phyloP scores from a whole-genome alignment of 2,888 invertebrate genomes.

The Aelia acuminata region DNA sequence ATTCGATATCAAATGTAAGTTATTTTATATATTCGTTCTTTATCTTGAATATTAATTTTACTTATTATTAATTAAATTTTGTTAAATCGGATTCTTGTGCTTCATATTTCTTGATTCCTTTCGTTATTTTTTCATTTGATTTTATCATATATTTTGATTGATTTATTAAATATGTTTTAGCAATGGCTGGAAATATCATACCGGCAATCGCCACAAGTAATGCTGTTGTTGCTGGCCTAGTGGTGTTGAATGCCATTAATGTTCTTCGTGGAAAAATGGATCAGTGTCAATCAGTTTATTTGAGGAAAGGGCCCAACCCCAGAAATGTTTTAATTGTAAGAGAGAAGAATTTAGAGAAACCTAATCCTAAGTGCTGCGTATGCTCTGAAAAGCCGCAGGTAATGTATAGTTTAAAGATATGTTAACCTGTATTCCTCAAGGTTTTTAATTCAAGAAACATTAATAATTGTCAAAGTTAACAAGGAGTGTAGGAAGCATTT shows the following conservation, averaged over 20 bases:
- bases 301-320: constrained; percentile 81
- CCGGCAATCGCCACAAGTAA: constrained; percentile 99
- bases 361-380: constrained; percentile 95
- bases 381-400: constrained; percentile 92
- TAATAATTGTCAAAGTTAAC: too few species aligned
- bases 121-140: background rate
- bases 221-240: constrained; percentile 96
- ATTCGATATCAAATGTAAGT: constrained; percentile 95
- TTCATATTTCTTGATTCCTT: too few species aligned
- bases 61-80: too few species aligned
- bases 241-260: constrained; percentile 88
- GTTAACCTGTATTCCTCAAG: background rate
- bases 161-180: constrained; percentile 70
- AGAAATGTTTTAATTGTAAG: constrained; percentile 82
- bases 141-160: constrained; percentile 28
- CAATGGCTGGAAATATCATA: constrained; percentile 99
- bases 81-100: too few species aligned
- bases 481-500: too few species aligned
- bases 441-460: too few species aligned
- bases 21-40: background rate
- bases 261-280: constrained; percentile 78
- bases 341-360: constrained; percentile 80
- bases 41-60: too few species aligned
- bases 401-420: background rate
- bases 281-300: constrained; percentile 83